A percentile compares a stretch with the other conserved stretches of the same genome.
These are phyloP conservation scores for Ceyx melanurus DNA, from an alignment of 2,113 vertebrate genomes.

Conservation along the genomic window DNA sequence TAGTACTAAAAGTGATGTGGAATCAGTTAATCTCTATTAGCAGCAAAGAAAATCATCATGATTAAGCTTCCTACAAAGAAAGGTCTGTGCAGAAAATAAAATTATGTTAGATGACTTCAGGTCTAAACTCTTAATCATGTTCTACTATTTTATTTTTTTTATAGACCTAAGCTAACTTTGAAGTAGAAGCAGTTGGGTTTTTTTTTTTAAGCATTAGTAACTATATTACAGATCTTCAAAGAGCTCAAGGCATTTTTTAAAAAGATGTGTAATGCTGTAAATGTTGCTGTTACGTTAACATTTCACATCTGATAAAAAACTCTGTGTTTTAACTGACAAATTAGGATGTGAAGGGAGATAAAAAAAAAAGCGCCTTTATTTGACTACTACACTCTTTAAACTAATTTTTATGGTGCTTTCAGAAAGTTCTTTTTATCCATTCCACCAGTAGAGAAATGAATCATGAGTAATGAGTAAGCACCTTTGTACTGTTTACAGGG, in stretches of 20 bases:
- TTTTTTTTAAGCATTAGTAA: slow-evolving; percentile 32
- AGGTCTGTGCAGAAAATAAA: neutral
- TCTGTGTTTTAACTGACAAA: slow-evolving; percentile 2
- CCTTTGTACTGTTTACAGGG: slow-evolving; percentile 46
- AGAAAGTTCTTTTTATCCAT: slow-evolving; percentile 50
- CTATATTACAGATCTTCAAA: slow-evolving; percentile 7
- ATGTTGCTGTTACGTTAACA: slow-evolving; percentile 14
- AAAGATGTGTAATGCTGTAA: neutral
- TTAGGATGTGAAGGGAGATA: slow-evolving; percentile 37
- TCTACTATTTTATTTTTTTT: neutral
- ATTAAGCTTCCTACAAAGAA: neutral
- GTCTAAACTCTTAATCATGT: neutral
- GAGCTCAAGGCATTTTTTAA: neutral
- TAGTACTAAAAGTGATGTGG: neutral
- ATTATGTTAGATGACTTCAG: neutral
- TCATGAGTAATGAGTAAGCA: slow-evolving; percentile 24
- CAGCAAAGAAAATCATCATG: neutral
- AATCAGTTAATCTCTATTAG: neutral
- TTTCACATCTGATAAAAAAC: slow-evolving; percentile 51
- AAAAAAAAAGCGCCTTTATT: slow-evolving; percentile 36
- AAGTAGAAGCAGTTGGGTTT: neutral
- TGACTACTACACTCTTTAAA: slow-evolving; percentile 46
- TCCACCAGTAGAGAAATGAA: slow-evolving; percentile 37
- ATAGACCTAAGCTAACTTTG: neutral
- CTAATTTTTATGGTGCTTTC: slow-evolving; percentile 56